Base-by-base conservation (phyloP, 1,140 invertebrate genomes). In the Triops longicaudatus region DNA sequence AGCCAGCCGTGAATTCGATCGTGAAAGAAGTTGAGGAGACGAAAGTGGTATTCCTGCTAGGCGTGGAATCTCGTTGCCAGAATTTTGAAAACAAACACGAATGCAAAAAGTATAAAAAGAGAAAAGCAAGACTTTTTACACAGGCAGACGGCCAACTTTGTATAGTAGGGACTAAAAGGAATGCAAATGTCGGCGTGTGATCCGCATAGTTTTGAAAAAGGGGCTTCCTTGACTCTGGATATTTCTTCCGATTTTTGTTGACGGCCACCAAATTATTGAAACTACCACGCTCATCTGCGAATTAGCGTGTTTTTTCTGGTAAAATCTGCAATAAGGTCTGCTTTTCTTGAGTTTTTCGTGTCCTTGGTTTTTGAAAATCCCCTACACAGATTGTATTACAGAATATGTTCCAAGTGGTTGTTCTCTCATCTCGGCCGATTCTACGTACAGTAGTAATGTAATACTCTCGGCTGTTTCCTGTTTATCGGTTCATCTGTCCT, bases 71-170 rank as follows among this genome's bases (percentile, higher is more conserved):
- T 27, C 74, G 72, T 72, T 11, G 26, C 26, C 41, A 27, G 26
- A 77, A 50, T 71, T n/a, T 22, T 41, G 50, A 50, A 76, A 37
- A 71, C 42, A 50, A 71, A 50, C 42, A 63, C 4, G 17, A 76
- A 77, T 72, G 31, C 26, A 31, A 72, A 27, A n/a, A 37, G 7
- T 7, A 17, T 63, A 4, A 41, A 31, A 72, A 71, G 27, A 26
- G 73, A 73, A 27, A 73, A 42, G 72, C 42, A 42, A 77, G 44
- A 63, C 44, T 63, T 63, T n/a, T 22, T 12, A 14, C 14, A 22
- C 43, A 63, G 17, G 50, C 3, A 63, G 14, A 63, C 17, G 17
- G 50, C 43, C 11, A 44, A 17, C 17, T 63, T 17, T 17, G 17
- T 63, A 63, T 44, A 44, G 17, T 17, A 44, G 17, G 43, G 43